phyloP scores from a whole-genome alignment of 2,888 invertebrate species.

The Melinaea menophilus region DNA sequence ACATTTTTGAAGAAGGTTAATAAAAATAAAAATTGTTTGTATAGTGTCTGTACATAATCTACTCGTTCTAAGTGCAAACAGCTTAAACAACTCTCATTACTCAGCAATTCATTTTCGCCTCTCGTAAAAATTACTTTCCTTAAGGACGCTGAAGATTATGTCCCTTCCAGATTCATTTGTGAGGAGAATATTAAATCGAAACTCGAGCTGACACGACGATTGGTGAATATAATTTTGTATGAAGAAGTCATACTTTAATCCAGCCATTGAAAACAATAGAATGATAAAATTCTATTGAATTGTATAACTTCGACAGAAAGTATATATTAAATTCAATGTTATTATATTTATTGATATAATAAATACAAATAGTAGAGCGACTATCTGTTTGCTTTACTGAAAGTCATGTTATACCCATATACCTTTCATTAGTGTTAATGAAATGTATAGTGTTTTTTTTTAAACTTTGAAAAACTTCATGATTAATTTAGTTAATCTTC shows the following conservation, averaged over 20 bases:
- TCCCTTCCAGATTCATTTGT: constrained; percentile 4
- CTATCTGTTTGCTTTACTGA: too few relatives aligned
- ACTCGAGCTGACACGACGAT: constrained; percentile 3
- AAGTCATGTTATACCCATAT: too few relatives aligned
- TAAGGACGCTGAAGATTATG: constrained; percentile 1
- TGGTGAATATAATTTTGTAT: neutral
- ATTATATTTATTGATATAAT: neutral
- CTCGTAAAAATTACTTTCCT: constrained; percentile 1
- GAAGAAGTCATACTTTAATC: neutral
- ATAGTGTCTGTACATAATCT: too few relatives aligned
- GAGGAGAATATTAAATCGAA: constrained; percentile 7
- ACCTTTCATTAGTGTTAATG: too few relatives aligned
- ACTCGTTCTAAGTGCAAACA: neutral
- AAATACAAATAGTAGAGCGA: too few relatives aligned
- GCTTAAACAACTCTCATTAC: neutral
- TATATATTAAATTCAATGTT: neutral
- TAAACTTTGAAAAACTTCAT: too few relatives aligned
- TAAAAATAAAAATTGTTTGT: too few relatives aligned
- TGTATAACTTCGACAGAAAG: neutral
- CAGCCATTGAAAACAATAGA: constrained; percentile 2
- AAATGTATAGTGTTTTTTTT: too few relatives aligned
- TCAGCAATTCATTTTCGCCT: neutral
- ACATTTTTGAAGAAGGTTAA: too few relatives aligned
- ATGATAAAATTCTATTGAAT: neutral
- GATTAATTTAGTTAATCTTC: too few relatives aligned